phyloP scores from a whole-genome alignment of 37 sponge, comb jelly and placozoan genomes.

The Ianthella basta region DNA sequence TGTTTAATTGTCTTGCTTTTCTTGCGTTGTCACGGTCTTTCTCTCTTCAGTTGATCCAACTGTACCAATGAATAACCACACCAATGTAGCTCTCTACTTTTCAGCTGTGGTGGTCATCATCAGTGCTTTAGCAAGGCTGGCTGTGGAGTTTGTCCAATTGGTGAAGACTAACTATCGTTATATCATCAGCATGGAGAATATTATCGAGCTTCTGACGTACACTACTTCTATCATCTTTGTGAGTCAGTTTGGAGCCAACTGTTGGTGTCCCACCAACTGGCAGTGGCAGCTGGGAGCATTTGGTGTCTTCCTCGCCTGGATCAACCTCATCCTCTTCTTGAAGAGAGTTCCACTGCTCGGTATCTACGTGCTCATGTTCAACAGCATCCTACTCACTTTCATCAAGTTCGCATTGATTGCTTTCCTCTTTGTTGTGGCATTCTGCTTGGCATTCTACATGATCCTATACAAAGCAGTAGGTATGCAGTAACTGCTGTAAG shows the following conservation, averaged over 20 bases:
- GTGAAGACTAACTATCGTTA: constrained; percentile 14
- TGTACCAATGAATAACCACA: no score
- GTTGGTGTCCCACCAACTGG: constrained; percentile 48
- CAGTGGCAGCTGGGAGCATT: constrained; percentile 89
- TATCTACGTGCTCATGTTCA: constrained; percentile 96
- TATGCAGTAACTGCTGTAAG: background rate
- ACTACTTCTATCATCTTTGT: constrained; percentile 51
- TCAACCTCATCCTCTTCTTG: constrained; percentile 77
- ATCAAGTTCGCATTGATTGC: constrained; percentile 70
- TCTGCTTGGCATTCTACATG: constrained; percentile 92
- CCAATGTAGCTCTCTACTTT: no score
- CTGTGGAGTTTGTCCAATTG: no score
- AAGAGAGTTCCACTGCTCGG: constrained; percentile 82
- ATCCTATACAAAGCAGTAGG: constrained; percentile 57
- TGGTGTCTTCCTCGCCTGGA: constrained; percentile 86
- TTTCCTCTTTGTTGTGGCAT: constrained; percentile 89
- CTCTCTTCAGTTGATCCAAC: no score
- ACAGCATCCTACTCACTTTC: constrained; percentile 37
- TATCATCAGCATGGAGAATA: constrained; percentile 53
- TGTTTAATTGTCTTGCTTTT: no score
- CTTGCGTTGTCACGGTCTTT: no score
- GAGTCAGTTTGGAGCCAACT: background rate
- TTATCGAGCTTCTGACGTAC: constrained; percentile 52
- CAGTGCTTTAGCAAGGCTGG: no score
- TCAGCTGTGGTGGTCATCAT: no score